Conservation (phyloP, 2,113 vertebrate species). For the Taurulus bubalis region DNA sequence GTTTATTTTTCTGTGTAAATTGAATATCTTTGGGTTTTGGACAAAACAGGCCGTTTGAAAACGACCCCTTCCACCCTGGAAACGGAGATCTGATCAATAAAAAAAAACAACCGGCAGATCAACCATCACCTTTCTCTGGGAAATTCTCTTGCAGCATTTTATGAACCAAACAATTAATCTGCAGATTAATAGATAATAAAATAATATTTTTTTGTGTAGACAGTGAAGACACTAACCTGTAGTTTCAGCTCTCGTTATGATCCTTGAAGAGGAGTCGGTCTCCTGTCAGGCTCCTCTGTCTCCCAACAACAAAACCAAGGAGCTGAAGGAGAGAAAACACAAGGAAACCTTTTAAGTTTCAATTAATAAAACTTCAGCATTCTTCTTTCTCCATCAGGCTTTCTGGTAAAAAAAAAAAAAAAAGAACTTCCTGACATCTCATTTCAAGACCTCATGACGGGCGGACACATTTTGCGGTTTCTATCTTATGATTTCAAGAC, state of each 20-base stretch:
- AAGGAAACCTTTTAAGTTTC: constrained; percentile 16
- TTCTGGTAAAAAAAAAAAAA: background rate
- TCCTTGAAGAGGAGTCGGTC: constrained; percentile 50
- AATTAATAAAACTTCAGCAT: background rate
- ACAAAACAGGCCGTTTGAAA: too few relatives aligned
- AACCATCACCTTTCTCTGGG: background rate
- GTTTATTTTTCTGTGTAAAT: too few relatives aligned
- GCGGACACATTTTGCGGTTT: constrained; percentile 7
- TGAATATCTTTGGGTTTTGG: too few relatives aligned
- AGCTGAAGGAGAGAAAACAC: constrained; percentile 60
- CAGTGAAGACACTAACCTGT: constrained; percentile 58
- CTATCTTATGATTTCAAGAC: constrained; percentile 19
- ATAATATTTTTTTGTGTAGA: background rate
- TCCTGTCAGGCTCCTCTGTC: constrained; percentile 68
- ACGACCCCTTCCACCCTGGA: too few relatives aligned
- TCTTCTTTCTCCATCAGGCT: background rate
- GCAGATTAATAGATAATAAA: background rate
- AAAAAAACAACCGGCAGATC: background rate
- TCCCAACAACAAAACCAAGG: constrained; percentile 60
- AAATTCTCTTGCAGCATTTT: background rate
- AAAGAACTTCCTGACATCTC: background rate
- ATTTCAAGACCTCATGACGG: background rate
- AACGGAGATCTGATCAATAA: background rate
- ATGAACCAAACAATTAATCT: background rate
- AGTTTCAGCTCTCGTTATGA: constrained; percentile 55